A percentile compares a stretch with the other conserved stretches of the same genome.
phyloP scores from a whole-genome alignment of 2,113 vertebrate genomes.

The Rhinichthys klamathensis region DNA sequence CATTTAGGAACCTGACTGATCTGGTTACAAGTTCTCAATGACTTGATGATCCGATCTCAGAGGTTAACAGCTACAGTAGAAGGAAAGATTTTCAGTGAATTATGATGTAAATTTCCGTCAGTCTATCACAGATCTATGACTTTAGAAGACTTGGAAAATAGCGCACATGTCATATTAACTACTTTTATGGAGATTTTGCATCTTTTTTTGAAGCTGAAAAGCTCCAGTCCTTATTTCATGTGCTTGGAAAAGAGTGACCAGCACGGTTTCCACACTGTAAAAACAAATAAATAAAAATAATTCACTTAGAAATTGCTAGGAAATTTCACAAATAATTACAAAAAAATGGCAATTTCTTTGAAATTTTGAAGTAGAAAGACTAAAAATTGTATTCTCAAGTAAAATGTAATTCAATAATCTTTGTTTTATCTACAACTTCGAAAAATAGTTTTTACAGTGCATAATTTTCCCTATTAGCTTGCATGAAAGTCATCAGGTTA shows the following conservation, averaged over 20 bases:
- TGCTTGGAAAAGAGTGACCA: background rate
- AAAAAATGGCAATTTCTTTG: background rate
- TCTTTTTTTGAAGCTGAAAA: background rate
- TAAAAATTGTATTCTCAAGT: background rate
- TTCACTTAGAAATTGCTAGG: background rate
- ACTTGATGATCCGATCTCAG: background rate
- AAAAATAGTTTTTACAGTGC: background rate
- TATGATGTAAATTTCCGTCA: background rate
- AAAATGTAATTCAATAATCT: background rate
- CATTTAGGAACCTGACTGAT: background rate
- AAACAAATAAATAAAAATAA: background rate
- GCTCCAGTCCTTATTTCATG: background rate
- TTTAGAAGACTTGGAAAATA: background rate
- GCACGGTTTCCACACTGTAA: background rate
- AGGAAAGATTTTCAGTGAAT: background rate
- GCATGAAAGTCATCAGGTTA: background rate
- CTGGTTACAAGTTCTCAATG: background rate
- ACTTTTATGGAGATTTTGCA: background rate
- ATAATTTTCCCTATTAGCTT: background rate
- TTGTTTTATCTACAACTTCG: background rate
- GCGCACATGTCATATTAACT: background rate
- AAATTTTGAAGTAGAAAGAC: background rate
- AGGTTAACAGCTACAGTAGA: background rate
- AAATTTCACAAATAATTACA: background rate
- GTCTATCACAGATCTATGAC: background rate